phyloP scores from a whole-genome alignment of 2,888 invertebrate species.

The Caenorhabditis wallacei region DNA sequence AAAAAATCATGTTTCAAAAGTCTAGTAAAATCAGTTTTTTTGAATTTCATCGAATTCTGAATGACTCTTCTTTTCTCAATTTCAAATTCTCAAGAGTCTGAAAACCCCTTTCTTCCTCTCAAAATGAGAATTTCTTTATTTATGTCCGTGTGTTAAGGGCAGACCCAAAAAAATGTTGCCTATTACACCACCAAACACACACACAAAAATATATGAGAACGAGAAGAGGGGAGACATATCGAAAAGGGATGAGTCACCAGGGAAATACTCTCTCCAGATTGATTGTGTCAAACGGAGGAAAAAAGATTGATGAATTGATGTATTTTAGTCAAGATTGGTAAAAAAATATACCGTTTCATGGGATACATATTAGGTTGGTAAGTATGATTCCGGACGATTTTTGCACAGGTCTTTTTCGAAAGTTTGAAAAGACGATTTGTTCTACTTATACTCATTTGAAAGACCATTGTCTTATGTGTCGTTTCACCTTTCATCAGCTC shows the following conservation, averaged over 20 bases:
- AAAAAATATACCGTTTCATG: background rate
- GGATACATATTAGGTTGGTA: too few relatives aligned
- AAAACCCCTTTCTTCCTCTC: background rate
- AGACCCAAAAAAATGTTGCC: conserved; percentile 39
- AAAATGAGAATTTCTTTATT: conserved; percentile 2
- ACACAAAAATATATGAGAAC: conserved; percentile 12
- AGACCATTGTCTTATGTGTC: too few relatives aligned
- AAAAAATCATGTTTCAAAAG: too few relatives aligned
- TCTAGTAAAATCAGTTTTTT: background rate
- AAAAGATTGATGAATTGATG: background rate
- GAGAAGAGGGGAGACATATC: conserved; percentile 6
- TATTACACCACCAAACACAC: conserved; percentile 23
- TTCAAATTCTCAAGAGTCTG: conserved; percentile 13
- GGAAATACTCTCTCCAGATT: conserved; percentile 36
- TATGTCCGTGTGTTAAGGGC: background rate
- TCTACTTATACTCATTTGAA: too few relatives aligned
- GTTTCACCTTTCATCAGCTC: too few relatives aligned
- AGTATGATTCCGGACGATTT: too few relatives aligned
- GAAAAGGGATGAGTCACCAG: conserved; percentile 41
- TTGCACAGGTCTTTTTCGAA: too few relatives aligned
- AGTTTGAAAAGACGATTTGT: too few relatives aligned
- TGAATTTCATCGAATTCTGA: background rate
- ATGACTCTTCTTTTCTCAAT: conserved; percentile 1
- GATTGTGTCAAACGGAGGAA: conserved; percentile 21
- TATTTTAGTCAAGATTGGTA: background rate